Conservation (phyloP, 1,140 invertebrate species). For the Thaumetopoea pityocampa region DNA sequence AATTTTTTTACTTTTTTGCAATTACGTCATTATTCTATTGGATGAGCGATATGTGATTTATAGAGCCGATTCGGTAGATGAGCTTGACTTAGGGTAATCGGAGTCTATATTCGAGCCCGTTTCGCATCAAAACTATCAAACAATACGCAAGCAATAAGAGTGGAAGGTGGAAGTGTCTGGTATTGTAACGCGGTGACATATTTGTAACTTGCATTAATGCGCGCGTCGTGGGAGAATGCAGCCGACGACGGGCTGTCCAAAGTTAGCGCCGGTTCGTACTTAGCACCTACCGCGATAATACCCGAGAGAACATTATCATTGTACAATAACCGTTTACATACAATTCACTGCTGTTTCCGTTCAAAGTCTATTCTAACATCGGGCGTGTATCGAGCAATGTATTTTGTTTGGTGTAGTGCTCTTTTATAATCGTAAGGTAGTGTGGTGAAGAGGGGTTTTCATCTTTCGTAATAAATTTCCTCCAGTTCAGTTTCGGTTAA, state of each 20-base stretch:
- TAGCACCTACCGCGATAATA: slow-evolving; percentile 23
- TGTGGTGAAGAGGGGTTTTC: slow-evolving; percentile 19
- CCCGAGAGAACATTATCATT: slow-evolving; percentile 12
- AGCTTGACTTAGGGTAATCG: too few relatives aligned
- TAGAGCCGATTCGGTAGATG: too few relatives aligned
- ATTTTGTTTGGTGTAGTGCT: neutral
- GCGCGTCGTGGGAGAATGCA: slow-evolving; percentile 16
- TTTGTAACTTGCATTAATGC: slow-evolving; percentile 13
- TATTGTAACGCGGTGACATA: slow-evolving; percentile 15
- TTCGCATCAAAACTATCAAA: slow-evolving; percentile 2
- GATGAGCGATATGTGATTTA: too few relatives aligned
- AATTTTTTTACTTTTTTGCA: too few relatives aligned
- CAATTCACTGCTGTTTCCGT: slow-evolving; percentile 21
- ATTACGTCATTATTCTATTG: too few relatives aligned
- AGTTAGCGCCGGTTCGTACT: slow-evolving; percentile 40
- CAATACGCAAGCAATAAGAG: slow-evolving; percentile 7
- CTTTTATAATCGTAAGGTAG: neutral
- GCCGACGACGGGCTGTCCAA: slow-evolving; percentile 36
- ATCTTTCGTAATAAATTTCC: slow-evolving; percentile 49
- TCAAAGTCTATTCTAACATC: neutral
- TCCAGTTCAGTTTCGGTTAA: slow-evolving; percentile 44
- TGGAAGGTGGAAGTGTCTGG: slow-evolving; percentile 8
- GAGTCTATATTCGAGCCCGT: too few relatives aligned
- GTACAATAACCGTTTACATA: neutral
- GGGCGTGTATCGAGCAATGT: slow-evolving; percentile 6